Evolutionary conservation across 1,140 invertebrate species (phyloP).

Genomic region (Myzus persicae): DNA sequence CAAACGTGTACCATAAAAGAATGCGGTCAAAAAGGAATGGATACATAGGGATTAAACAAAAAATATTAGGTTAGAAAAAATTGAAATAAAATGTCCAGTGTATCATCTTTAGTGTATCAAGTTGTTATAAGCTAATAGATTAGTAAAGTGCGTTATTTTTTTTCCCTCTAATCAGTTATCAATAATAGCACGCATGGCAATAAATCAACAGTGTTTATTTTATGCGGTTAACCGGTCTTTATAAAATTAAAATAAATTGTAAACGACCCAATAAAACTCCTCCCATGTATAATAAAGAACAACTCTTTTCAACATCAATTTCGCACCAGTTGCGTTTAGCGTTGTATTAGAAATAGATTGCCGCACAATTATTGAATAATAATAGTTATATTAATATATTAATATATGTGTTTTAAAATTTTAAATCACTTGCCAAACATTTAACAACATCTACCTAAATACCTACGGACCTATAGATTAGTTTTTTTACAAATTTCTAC

Average conservation of each 20-base stretch:
- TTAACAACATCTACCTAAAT: neutral
- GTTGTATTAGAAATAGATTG: neutral
- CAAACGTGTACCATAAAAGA: constrained; percentile 37
- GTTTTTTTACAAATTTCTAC: neutral
- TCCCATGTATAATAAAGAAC: constrained; percentile 30
- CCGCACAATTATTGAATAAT: neutral
- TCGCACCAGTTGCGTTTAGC: neutral
- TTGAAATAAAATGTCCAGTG: neutral
- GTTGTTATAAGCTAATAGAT: neutral
- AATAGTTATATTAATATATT: neutral
- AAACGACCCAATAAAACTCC: constrained; percentile 53
- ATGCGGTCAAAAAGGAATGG: constrained; percentile 50
- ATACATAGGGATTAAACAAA: neutral
- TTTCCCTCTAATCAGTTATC: neutral
- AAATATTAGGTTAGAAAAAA: constrained; percentile 20
- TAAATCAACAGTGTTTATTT: constrained; percentile 45
- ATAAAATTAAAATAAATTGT: constrained; percentile 39
- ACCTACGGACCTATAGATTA: neutral
- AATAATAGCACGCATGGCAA: neutral
- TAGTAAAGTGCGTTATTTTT: neutral
- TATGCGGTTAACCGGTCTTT: constrained; percentile 23
- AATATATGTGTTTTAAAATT: neutral
- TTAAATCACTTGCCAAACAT: neutral
- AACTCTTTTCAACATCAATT: neutral
- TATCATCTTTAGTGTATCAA: neutral